phyloP scores from a whole-genome alignment of 2,797 vertebrate species.

The Onychomys torridus region DNA sequence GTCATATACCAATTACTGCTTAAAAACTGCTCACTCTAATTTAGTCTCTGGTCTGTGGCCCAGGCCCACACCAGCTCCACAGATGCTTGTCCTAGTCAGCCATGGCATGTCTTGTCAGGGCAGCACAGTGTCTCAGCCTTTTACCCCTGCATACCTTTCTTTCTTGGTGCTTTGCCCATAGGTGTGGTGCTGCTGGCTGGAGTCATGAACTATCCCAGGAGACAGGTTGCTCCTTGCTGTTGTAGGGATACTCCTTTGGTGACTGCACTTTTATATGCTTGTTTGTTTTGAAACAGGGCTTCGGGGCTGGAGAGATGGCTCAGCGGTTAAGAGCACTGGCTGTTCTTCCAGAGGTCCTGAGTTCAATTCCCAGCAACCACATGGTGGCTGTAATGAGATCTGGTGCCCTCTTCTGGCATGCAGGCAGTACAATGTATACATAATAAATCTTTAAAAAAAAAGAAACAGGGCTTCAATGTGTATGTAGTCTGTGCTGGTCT shows the following conservation, averaged over 20 bases:
- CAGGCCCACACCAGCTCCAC: background rate
- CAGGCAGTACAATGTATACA: too few species aligned
- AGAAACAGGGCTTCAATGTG: background rate
- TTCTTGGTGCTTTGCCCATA: conserved; percentile 18
- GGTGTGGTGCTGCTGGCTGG: conserved; percentile 25
- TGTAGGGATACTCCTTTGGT: background rate
- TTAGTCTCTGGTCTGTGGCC: background rate
- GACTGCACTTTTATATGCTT: background rate
- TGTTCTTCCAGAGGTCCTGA: too few species aligned
- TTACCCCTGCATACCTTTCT: background rate
- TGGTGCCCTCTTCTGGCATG: too few species aligned
- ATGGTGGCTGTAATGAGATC: too few species aligned
- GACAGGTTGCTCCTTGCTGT: background rate
- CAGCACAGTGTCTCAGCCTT: background rate
- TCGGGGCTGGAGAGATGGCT: too few species aligned
- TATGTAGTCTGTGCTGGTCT: background rate
- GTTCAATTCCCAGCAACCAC: too few species aligned
- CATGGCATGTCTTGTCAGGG: background rate
- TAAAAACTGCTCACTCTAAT: background rate
- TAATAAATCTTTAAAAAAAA: too few species aligned
- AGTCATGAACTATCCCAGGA: background rate
- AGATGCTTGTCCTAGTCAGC: background rate
- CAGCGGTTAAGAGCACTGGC: too few species aligned
- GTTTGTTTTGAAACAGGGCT: background rate
- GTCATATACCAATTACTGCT: background rate